Evolutionary conservation across 2,888 invertebrate species (phyloP).

Genomic region (Ophraella communa): DNA sequence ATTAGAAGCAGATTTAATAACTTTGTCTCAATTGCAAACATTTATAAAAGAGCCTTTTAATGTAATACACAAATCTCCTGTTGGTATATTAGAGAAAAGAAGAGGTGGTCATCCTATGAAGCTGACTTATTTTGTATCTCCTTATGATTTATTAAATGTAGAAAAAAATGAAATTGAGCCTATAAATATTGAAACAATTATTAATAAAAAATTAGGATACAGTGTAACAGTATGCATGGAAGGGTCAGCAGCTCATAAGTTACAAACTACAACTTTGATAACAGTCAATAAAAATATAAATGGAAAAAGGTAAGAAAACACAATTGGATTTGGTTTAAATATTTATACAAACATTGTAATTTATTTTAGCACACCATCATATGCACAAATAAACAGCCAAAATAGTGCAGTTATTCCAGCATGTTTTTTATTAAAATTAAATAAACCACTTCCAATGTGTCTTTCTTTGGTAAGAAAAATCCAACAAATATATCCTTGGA

Average conservation of each 20-base stretch:
- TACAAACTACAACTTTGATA: slow-evolving; percentile 77
- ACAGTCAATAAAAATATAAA: slow-evolving; percentile 72
- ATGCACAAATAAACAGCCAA: slow-evolving; percentile 77
- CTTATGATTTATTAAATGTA: slow-evolving; percentile 86
- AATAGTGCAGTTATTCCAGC: slow-evolving; percentile 93
- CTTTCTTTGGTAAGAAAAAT: slow-evolving; percentile 73
- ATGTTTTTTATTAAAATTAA: slow-evolving; percentile 81
- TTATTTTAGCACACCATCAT: slow-evolving; percentile 73
- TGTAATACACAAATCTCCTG: slow-evolving; percentile 86
- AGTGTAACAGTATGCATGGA: slow-evolving; percentile 91
- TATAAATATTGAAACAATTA: slow-evolving; percentile 77
- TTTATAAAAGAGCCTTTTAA: slow-evolving; percentile 74
- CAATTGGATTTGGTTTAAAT: neutral
- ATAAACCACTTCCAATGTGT: slow-evolving; percentile 87
- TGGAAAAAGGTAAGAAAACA: slow-evolving; percentile 72
- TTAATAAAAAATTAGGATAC: slow-evolving; percentile 75
- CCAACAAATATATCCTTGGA: slow-evolving; percentile 67
- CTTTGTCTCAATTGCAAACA: slow-evolving; percentile 76
- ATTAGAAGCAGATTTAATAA: slow-evolving; percentile 86
- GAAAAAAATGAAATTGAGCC: slow-evolving; percentile 75
- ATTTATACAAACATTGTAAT: neutral
- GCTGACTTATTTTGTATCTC: slow-evolving; percentile 91
- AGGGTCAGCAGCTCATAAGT: slow-evolving; percentile 83
- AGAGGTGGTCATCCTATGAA: slow-evolving; percentile 92
- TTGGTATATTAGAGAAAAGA: slow-evolving; percentile 84